phyloP scores from a whole-genome alignment of 2,888 invertebrate species.

The Macropis europaea region DNA sequence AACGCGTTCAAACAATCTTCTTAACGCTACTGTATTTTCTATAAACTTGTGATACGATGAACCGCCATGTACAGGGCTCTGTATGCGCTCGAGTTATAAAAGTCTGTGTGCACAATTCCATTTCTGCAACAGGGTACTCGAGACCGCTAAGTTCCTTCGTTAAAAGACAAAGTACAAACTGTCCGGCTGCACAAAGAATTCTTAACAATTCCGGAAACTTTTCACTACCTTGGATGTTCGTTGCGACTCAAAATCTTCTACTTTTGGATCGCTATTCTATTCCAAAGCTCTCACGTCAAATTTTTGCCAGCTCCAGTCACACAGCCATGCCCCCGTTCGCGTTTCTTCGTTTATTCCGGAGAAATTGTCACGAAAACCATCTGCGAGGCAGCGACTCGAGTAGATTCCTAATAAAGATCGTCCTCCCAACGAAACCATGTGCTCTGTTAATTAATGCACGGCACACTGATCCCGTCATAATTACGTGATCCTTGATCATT shows the following conservation, averaged over 20 bases:
- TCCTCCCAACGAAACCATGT: neutral
- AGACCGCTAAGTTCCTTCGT: no score
- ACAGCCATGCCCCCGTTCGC: neutral
- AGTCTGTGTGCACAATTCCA: no score
- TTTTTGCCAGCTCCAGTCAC: neutral
- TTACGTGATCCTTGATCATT: conserved; percentile 46
- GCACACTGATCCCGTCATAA: conserved; percentile 45
- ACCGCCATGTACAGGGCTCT: no score
- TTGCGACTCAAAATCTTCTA: neutral
- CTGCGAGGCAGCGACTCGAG: neutral
- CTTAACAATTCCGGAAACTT: no score
- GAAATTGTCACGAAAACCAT: neutral
- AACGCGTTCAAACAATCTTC: no score
- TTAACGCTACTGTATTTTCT: no score
- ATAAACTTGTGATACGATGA: no score
- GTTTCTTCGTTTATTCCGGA: neutral
- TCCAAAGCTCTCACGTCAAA: neutral
- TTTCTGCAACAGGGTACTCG: no score
- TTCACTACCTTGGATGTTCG: neutral
- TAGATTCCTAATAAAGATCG: conserved; percentile 17
- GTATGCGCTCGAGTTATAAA: no score
- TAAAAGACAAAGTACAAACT: no score
- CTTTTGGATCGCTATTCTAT: neutral
- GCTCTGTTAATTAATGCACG: conserved; percentile 30
- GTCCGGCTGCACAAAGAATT: no score